A percentile compares a stretch with the other conserved stretches of the same genome.
phyloP scores from a whole-genome alignment of 2,888 invertebrate species.

The Scaeva pyrastri region DNA sequence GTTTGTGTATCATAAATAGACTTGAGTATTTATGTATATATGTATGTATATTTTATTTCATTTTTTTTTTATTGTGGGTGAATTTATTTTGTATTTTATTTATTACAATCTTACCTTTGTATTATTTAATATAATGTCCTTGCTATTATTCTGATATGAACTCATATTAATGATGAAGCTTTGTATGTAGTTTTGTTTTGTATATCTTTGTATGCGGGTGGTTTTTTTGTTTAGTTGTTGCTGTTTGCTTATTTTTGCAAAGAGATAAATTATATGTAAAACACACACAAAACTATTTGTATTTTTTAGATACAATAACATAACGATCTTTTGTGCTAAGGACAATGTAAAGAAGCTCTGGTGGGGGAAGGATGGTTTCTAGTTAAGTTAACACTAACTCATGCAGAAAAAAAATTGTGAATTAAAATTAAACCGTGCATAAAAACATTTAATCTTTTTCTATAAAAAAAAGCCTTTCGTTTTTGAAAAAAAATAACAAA shows the following conservation, averaged over 20 bases:
- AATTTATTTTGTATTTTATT: background rate
- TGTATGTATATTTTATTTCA: background rate
- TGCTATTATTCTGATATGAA: constrained; percentile 4
- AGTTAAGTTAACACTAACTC: background rate
- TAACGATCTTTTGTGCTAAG: background rate
- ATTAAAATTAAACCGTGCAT: background rate
- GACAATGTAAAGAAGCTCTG: background rate
- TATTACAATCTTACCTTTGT: constrained; percentile 18
- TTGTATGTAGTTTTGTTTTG: background rate
- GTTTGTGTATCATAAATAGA: background rate
- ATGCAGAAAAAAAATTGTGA: background rate
- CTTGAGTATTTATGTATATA: background rate
- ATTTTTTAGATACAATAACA: background rate
- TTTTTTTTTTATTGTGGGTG: background rate
- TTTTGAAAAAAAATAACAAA: too few species aligned
- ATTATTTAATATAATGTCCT: constrained; percentile 1
- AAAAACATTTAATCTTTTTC: background rate
- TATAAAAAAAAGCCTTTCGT: too few species aligned
- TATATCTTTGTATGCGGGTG: background rate
- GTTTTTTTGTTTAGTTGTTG: background rate
- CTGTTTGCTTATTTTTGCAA: background rate
- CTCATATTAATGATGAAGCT: background rate
- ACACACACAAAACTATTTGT: background rate
- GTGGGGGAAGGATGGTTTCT: background rate
- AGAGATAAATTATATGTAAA: background rate